Evolutionary conservation across 2,113 vertebrate genomes (phyloP).

Genomic region (Camarhynchus parvulus): DNA sequence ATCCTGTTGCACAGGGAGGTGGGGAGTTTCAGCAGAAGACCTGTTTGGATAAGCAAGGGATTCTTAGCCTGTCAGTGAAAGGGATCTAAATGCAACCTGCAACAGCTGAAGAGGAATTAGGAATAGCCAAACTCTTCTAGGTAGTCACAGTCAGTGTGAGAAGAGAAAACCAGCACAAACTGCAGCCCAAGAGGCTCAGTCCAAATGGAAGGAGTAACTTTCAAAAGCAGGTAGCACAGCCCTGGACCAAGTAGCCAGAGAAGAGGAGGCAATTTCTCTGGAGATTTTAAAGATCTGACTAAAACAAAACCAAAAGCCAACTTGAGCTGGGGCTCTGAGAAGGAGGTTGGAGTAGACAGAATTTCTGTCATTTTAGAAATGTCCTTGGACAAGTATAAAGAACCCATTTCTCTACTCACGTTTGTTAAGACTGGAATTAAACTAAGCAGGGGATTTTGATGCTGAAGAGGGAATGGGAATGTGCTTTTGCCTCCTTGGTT

Average conservation of each 20-base stretch:
- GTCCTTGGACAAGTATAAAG: neutral
- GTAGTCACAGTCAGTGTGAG: rapidly evolving
- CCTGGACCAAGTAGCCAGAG: neutral
- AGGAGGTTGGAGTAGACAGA: neutral
- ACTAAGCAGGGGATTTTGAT: neutral
- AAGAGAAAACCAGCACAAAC: neutral
- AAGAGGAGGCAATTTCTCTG: neutral
- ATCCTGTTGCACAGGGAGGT: neutral
- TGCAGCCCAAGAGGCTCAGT: neutral
- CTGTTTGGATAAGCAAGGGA: neutral
- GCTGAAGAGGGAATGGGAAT: neutral
- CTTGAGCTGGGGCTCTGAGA: neutral
- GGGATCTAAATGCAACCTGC: neutral
- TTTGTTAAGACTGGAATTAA: neutral
- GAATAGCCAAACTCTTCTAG: neutral
- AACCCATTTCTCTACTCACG: neutral
- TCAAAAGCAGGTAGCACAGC: neutral
- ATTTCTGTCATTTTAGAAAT: neutral
- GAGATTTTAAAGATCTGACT: neutral
- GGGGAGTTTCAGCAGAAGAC: neutral
- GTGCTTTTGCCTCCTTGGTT: neutral
- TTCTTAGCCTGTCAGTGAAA: neutral
- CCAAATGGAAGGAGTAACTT: neutral
- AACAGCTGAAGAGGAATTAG: neutral
- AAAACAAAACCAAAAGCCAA: neutral